These are phyloP conservation scores for Cosmia pyralina DNA, from an alignment of 2,888 invertebrate genomes.

Conservation along the genomic window DNA sequence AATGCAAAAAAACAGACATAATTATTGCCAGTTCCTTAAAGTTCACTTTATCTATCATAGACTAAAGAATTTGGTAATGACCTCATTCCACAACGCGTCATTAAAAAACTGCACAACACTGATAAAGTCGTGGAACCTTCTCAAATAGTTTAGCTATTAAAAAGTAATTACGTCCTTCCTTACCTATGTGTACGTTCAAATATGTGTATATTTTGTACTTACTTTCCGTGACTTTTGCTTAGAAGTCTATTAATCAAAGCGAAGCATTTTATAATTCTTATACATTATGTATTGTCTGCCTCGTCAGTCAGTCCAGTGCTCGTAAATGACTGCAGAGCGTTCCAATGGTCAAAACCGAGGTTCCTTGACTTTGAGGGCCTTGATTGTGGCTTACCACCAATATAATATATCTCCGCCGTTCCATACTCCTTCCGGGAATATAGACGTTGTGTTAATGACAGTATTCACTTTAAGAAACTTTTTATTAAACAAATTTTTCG, in stretches of 20 bases:
- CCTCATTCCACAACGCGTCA: constrained; percentile 17
- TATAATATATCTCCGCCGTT: too few species aligned
- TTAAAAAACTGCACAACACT: constrained; percentile 39
- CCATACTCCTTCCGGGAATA: background rate
- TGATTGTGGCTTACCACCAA: background rate
- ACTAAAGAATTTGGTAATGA: constrained; percentile 45
- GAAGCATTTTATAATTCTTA: constrained; percentile 3
- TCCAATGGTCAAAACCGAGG: too few species aligned
- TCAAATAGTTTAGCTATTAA: constrained; percentile 53
- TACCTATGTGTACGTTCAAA: constrained; percentile 20
- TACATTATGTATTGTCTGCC: background rate
- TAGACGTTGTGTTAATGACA: too few species aligned
- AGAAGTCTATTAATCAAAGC: background rate
- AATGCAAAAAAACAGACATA: background rate
- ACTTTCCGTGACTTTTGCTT: constrained; percentile 43
- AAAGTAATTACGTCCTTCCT: constrained; percentile 51
- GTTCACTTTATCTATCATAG: constrained; percentile 2
- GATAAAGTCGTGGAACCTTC: constrained; percentile 22
- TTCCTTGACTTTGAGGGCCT: too few species aligned
- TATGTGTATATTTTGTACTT: constrained; percentile 24
- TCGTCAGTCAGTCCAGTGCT: background rate
- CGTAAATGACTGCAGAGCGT: background rate
- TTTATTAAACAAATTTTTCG: background rate
- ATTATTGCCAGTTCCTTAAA: background rate
- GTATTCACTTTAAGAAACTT: too few species aligned